phyloP scores from a whole-genome alignment of 2,888 invertebrate genomes.

The Pteria penguin region DNA sequence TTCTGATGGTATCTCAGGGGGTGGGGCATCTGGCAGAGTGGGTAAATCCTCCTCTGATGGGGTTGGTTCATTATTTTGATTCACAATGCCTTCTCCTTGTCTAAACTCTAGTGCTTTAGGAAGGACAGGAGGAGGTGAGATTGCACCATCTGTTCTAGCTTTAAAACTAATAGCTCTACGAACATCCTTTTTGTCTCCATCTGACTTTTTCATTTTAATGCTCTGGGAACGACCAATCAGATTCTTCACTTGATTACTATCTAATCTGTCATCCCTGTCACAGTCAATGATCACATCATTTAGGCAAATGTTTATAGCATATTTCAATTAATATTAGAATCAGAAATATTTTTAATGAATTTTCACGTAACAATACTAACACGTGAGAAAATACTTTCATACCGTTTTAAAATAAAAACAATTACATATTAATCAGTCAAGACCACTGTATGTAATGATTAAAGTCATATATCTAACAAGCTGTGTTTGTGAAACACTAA shows the following conservation, averaged over 20 bases:
- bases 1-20: conserved; percentile 47
- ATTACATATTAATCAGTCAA: no score
- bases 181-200: conserved; percentile 57
- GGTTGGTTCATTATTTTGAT: conserved; percentile 43
- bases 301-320: no score
- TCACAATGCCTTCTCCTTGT: conserved; percentile 60
- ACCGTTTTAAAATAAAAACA: no score
- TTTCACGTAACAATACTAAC: no score
- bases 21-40: conserved; percentile 57
- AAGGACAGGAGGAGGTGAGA: conserved; percentile 60
- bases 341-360: no score
- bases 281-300: no score
- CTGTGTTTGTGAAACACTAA: no score
- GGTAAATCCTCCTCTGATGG: conserved; percentile 51
- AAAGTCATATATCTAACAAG: no score
- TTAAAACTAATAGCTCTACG: conserved; percentile 71
- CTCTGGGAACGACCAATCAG: conserved; percentile 71
- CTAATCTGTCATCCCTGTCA: conserved; percentile 55
- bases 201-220: conserved; percentile 62
- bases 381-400: no score
- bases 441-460: no score
- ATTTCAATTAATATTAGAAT: no score
- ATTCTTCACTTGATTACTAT: conserved; percentile 68
- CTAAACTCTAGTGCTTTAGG: conserved; percentile 71
- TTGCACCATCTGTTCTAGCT: conserved; percentile 47